Evolutionary conservation across 2,888 invertebrate species (phyloP).

Genomic region (Cecidostiba fungosa): DNA sequence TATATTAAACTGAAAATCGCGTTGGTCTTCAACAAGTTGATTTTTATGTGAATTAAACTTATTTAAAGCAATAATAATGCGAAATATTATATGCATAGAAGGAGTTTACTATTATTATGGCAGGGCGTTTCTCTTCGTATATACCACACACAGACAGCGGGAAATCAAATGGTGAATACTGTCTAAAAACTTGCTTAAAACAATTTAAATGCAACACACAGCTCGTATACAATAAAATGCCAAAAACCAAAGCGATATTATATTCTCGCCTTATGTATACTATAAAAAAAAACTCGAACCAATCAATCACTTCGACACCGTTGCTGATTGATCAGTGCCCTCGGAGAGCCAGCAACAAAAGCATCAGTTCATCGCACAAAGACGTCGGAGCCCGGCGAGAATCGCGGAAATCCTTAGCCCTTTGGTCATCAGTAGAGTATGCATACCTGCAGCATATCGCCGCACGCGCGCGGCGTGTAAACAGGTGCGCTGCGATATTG

Average conservation of each 20-base stretch:
- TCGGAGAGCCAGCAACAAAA: not conserved
- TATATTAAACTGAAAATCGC: not conserved
- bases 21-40: too few relatives aligned
- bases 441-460: not conserved
- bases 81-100: too few relatives aligned
- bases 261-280: too few relatives aligned
- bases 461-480: not conserved
- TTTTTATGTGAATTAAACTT: too few relatives aligned
- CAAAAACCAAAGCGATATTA: not conserved
- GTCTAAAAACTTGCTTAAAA: not conserved
- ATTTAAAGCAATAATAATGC: too few relatives aligned
- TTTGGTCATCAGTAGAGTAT: not conserved
- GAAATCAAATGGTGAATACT: too few relatives aligned
- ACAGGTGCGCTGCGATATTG: conserved; percentile 71
- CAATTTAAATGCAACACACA: not conserved
- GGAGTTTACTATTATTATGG: too few relatives aligned
- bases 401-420: conserved; percentile 31
- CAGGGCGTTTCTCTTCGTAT: too few relatives aligned
- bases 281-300: too few relatives aligned
- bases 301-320: conserved; percentile 32
- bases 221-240: too few relatives aligned
- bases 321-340: conserved; percentile 30
- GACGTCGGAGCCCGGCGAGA: not conserved
- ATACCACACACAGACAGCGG: too few relatives aligned
- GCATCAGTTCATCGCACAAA: not conserved